Evolutionary conservation across 2,113 vertebrate genomes (phyloP), one percentile per base, ranked within the genome.

Genomic region (Paraplagusia blochii): DNA sequence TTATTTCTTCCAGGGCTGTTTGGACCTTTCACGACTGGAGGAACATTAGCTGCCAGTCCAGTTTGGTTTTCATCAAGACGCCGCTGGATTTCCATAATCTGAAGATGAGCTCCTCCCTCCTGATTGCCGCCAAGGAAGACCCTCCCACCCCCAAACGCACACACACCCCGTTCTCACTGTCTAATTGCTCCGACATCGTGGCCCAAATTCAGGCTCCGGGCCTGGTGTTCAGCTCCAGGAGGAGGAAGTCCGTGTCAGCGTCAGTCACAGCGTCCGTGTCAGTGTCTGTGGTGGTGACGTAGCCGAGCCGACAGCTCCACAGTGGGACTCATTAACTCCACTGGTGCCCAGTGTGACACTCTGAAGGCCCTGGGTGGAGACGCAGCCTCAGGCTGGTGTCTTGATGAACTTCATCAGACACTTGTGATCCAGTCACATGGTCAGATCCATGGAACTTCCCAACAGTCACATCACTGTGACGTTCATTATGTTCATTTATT

Each of bases 1-100:
- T 92, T 98, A 94, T 97, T 97, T 97, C 96, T 98, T 92, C 91
- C 92, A 95, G 95, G 95, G 94, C 3, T 92, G 87, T 89, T 69
- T 88, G 95, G 93, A 91, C 95, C 95, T 98, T 98, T 98, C 92
- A 91, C 91, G 92, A 94, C 90, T 90, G 90, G 92, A 93, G 92
- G 94, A 74, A 93, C 94, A 93, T 93, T 93, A 92, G 91, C 90
- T 85, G 90, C 90, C 90, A 88, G 91, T 92, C 94, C 83, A 84
- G 90, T 92, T 90, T 88, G 89, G 88, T 92, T 91, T 95, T 90
- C 90, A 92, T 93, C 89, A 93, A 93, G 67, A 88, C 91, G 78
- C 83, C 72, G 76, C 57, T 67, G 83, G 53, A 95, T 98, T 95
- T 94, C 88, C 94, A 97, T 98, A 97, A 96, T 95, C 67, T 90